Evolutionary conservation across 2,888 invertebrate genomes (phyloP).

Genomic region (Euproctis similis): DNA sequence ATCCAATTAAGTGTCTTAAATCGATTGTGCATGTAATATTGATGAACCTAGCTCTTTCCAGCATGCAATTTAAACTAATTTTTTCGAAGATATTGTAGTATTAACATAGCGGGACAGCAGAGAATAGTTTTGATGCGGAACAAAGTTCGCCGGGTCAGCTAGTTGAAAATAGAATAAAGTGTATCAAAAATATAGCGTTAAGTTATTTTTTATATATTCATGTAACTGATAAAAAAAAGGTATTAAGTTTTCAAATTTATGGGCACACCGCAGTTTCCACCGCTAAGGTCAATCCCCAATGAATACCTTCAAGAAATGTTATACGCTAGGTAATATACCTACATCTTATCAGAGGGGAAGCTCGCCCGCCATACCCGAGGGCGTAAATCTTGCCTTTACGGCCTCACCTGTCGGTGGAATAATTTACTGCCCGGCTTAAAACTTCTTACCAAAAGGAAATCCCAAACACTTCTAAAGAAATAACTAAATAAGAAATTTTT

Average conservation of each 20-base stretch:
- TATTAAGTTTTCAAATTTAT: conserved; percentile 55
- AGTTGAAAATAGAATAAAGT: too few relatives aligned
- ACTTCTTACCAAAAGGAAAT: conserved; percentile 66
- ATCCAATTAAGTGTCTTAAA: too few relatives aligned
- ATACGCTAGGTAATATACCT: conserved; percentile 64
- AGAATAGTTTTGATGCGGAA: too few relatives aligned
- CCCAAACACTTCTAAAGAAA: conserved; percentile 72
- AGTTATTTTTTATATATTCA: too few relatives aligned
- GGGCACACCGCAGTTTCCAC: conserved; percentile 37
- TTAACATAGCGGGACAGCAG: too few relatives aligned
- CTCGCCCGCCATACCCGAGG: conserved; percentile 55
- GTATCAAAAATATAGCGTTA: too few relatives aligned
- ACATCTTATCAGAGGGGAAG: conserved; percentile 67
- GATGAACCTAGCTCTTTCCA: too few relatives aligned
- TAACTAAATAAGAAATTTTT: conserved; percentile 71
- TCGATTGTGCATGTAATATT: too few relatives aligned
- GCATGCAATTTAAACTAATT: too few relatives aligned
- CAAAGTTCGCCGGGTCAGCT: too few relatives aligned
- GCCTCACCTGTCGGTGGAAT: conserved; percentile 74
- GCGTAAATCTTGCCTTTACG: conserved; percentile 75
- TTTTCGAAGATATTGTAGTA: too few relatives aligned
- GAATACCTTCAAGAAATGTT: conserved; percentile 58
- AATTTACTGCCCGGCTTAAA: conserved; percentile 74
- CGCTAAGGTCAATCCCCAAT: conserved; percentile 53
- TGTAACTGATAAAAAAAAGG: conserved; percentile 33